These are phyloP conservation scores for Pipistrellus pygmaeus DNA, from an alignment of 2,797 vertebrate species.

Conservation along the genomic window DNA sequence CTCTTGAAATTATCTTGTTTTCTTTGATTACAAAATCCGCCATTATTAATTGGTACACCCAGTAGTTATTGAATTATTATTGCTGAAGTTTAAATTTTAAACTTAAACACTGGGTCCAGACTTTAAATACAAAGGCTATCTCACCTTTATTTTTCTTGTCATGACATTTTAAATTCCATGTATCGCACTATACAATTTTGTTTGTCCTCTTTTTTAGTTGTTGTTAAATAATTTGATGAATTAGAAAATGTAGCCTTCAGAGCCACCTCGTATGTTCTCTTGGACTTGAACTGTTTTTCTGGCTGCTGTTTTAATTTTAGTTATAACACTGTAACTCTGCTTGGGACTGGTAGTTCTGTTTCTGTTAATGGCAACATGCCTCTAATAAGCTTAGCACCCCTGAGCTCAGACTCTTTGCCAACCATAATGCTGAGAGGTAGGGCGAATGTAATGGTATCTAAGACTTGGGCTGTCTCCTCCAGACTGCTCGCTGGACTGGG, in stretches of 20 bases:
- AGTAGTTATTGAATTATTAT: background rate
- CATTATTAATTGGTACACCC: no score
- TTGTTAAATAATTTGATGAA: slow-evolving; percentile 29
- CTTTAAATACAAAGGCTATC: background rate
- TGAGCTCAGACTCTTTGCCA: background rate
- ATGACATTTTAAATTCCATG: slow-evolving; percentile 12
- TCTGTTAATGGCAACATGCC: background rate
- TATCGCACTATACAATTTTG: background rate
- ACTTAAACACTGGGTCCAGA: no score
- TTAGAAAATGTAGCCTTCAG: slow-evolving; percentile 31
- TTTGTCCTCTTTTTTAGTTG: background rate
- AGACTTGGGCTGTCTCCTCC: background rate
- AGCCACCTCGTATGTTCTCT: slow-evolving; percentile 27
- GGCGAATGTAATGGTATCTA: background rate
- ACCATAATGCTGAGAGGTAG: background rate
- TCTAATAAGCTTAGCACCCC: background rate
- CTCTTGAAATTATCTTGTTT: no score
- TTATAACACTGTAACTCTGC: background rate
- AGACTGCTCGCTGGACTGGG: background rate
- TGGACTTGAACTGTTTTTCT: slow-evolving; percentile 9
- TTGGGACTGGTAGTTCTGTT: background rate
- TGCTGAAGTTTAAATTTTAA: background rate
- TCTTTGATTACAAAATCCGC: no score
- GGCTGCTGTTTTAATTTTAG: background rate
- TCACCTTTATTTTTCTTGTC: background rate